Conservation (phyloP, 30 jellyfish, hydroid and myxozoan species). For the Aurelia sp. region DNA sequence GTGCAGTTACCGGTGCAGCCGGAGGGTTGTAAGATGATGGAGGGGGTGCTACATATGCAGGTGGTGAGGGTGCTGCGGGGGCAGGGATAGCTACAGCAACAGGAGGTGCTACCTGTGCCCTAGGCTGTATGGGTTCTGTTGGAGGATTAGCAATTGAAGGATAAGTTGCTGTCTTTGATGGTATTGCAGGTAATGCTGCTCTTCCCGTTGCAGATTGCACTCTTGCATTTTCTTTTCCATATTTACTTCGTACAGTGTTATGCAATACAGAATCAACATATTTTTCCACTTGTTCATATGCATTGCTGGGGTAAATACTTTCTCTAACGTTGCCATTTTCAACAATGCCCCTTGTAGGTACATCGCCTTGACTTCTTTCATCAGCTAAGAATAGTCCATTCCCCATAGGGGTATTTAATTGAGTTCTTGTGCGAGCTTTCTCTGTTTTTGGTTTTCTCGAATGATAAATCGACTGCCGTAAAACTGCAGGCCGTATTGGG, state of each 20-base stretch:
- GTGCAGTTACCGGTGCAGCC: conserved; percentile 40
- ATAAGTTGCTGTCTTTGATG: too few species aligned
- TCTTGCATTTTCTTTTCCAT: conserved; percentile 2
- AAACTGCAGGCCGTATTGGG: not conserved
- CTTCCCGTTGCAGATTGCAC: conserved; percentile 15
- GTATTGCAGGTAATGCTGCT: not conserved
- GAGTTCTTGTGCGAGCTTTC: conserved; percentile 20
- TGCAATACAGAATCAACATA: conserved; percentile 41
- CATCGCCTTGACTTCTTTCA: not conserved
- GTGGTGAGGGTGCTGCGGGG: conserved; percentile 35
- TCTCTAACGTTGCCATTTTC: conserved; percentile 23
- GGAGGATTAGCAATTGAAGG: conserved; percentile 37
- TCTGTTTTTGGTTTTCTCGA: not conserved
- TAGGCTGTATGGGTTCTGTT: not conserved
- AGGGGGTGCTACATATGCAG: conserved; percentile 48
- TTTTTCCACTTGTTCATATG: conserved; percentile 58
- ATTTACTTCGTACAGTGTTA: not conserved
- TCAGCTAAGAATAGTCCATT: conserved; percentile 41
- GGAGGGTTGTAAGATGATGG: conserved; percentile 10
- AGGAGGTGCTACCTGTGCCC: conserved; percentile 33
- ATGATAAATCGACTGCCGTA: not conserved
- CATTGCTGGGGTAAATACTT: conserved; percentile 44
- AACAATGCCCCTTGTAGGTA: not conserved
- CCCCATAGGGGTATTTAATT: conserved; percentile 22
- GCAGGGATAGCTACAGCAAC: conserved; percentile 47